Evolutionary conservation across 2,888 invertebrate species (phyloP).

Genomic region (Notodromas monacha): DNA sequence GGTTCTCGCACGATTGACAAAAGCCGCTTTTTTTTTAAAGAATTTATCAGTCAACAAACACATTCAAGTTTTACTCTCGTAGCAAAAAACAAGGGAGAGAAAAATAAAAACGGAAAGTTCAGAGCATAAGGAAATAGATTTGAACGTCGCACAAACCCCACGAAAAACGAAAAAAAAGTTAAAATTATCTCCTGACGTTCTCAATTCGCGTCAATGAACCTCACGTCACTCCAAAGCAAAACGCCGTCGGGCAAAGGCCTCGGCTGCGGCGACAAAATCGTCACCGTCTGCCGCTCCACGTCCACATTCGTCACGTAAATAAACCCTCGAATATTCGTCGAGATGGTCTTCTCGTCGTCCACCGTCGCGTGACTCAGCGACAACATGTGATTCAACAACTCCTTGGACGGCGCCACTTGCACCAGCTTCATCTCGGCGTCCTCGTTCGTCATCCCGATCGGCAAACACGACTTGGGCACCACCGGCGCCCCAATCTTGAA

Average conservation of each 20-base stretch:
- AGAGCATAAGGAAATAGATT: too few species aligned
- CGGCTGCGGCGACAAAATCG: slow-evolving; percentile 70
- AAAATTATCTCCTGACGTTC: too few species aligned
- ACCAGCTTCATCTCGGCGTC: slow-evolving; percentile 72
- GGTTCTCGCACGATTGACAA: too few species aligned
- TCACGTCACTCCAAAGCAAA: slow-evolving; percentile 54
- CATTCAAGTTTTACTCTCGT: too few species aligned
- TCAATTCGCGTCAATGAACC: slow-evolving; percentile 73
- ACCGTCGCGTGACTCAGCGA: slow-evolving; percentile 56
- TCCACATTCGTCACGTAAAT: slow-evolving; percentile 73
- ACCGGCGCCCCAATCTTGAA: slow-evolving; percentile 78
- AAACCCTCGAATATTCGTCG: slow-evolving; percentile 59
- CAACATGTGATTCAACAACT: slow-evolving; percentile 52
- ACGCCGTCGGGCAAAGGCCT: slow-evolving; percentile 62
- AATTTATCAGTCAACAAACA: too few species aligned
- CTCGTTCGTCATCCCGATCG: slow-evolving; percentile 68
- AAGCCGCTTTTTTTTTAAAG: too few species aligned
- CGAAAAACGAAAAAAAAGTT: too few species aligned
- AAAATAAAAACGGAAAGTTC: too few species aligned
- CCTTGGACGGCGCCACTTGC: slow-evolving; percentile 37
- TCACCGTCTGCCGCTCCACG: slow-evolving; percentile 48
- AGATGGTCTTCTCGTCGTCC: slow-evolving; percentile 44
- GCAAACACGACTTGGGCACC: slow-evolving; percentile 78
- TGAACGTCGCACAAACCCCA: too few species aligned
- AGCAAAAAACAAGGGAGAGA: too few species aligned